Evolutionary conservation across 2,113 vertebrate species (phyloP).

Genomic region (Coturnix japonica): DNA sequence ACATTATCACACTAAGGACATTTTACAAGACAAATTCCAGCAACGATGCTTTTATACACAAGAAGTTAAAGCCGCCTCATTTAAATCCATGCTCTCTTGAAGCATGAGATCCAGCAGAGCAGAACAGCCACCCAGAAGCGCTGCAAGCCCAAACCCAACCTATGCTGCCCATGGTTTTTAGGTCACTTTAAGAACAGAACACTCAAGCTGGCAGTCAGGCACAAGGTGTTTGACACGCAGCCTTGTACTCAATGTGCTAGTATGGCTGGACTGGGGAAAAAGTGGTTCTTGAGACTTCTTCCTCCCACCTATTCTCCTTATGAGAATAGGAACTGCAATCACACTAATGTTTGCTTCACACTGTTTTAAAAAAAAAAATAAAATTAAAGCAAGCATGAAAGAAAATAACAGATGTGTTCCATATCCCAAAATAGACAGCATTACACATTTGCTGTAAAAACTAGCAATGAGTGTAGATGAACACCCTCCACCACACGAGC

Average conservation of each 20-base stretch:
- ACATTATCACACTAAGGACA: rapidly evolving
- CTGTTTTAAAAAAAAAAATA: not conserved
- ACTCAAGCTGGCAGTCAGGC: not conserved
- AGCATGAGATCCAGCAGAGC: not conserved
- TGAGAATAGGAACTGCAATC: not conserved
- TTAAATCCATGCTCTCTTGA: not conserved
- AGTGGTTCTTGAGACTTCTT: not conserved
- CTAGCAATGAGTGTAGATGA: not conserved
- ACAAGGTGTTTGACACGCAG: not conserved
- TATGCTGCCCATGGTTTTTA: not conserved
- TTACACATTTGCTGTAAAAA: constrained; percentile 8
- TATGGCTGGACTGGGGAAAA: not conserved
- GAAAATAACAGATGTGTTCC: constrained; percentile 6
- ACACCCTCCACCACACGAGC: not conserved
- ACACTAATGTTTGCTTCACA: not conserved
- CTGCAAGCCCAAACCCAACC: not conserved
- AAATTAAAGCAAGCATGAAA: not conserved
- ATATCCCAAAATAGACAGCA: not conserved
- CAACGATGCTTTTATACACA: not conserved
- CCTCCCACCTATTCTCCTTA: not conserved
- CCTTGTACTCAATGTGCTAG: not conserved
- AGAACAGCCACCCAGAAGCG: not conserved
- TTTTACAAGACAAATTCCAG: not conserved
- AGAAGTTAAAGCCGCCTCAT: not conserved
- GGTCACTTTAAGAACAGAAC: not conserved